A percentile compares a stretch with the other conserved stretches of the same genome.
Evolutionary conservation across 2,888 invertebrate species (phyloP).

Genomic region (Scaeva pyrastri): DNA sequence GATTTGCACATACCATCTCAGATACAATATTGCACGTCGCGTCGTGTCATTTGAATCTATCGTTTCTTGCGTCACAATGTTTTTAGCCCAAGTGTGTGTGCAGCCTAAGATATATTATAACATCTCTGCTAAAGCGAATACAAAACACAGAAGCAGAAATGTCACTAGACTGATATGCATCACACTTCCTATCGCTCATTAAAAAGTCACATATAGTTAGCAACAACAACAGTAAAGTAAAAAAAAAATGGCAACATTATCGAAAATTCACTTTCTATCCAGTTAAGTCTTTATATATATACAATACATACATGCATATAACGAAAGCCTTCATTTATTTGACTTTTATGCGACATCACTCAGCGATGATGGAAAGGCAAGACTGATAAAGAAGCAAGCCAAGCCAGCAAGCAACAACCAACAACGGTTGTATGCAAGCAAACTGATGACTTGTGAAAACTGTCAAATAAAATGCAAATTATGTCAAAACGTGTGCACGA

Average conservation of each 20-base stretch:
- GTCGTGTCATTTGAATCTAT: too few species aligned
- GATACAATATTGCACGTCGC: too few species aligned
- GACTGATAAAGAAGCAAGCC: conserved; percentile 5
- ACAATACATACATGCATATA: neutral
- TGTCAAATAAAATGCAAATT: conserved; percentile 81
- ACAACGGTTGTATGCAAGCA: neutral
- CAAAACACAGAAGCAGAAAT: neutral
- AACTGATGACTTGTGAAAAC: conserved; percentile 75
- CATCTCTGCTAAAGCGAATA: too few species aligned
- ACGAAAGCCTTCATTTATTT: conserved; percentile 15
- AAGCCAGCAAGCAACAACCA: too few species aligned
- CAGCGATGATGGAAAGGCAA: conserved; percentile 18
- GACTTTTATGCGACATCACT: conserved; percentile 56
- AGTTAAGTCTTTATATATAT: neutral
- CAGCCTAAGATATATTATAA: too few species aligned
- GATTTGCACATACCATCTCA: too few species aligned
- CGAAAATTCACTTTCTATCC: conserved; percentile 50
- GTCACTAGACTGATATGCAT: neutral
- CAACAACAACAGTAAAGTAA: neutral
- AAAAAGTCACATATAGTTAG: neutral
- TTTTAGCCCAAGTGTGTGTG: too few species aligned
- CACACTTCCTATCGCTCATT: neutral
- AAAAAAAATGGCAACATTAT: conserved; percentile 9
- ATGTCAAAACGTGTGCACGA: conserved; percentile 76
- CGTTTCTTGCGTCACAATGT: too few species aligned